Base-by-base conservation (phyloP, 1,140 invertebrate genomes). In the Manduca sexta region DNA sequence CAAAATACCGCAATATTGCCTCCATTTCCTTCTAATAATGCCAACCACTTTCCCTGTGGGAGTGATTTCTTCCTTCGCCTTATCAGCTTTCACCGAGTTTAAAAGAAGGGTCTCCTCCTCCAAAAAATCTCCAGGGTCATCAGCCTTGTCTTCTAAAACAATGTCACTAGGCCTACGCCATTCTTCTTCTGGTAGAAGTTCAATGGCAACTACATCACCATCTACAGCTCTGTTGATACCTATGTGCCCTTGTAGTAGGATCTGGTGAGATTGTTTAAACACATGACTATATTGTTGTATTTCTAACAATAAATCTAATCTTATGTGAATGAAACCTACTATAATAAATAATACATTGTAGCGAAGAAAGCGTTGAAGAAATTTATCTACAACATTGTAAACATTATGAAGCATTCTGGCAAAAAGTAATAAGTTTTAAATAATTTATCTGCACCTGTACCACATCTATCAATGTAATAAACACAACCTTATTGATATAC, bases 1-100 rank as follows among this genome's bases (percentile, higher is more conserved):
- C 40, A 99, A 83, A 62, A 99, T 97, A 18, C 98, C 98, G 88
- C 98, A 99, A 81, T 97, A 98, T 60, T 97, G 95, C 21, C 97
- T 87, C 97, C 97, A 99, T 75, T 99, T 99, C 56, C 98, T 89
- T 52, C 94, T 91, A 38, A 99, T 95, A 55, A 99, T 98, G 12
- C 96, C 97, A 39, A 99, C 97, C 52, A 99, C 91, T 72, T 89
- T 89, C 0, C 94, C 98, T 4, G 95, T 98, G 13, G 94, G 95
- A 69, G 88, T 90, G 45, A 85, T 74, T 49, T 86, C 73, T 26
- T 64, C 75, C 49, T 78, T 64, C 11, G 50, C 57, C 7, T 55
- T 57, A 35, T 67, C 67, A 46, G 59, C 81, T 43, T 72, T 67
- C 0, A 41, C 49, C 26, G 59, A 50, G 16, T 68, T 75, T 18